phyloP scores from a whole-genome alignment of 2,113 vertebrate genomes.

The Sphaerodactylus townsendi region DNA sequence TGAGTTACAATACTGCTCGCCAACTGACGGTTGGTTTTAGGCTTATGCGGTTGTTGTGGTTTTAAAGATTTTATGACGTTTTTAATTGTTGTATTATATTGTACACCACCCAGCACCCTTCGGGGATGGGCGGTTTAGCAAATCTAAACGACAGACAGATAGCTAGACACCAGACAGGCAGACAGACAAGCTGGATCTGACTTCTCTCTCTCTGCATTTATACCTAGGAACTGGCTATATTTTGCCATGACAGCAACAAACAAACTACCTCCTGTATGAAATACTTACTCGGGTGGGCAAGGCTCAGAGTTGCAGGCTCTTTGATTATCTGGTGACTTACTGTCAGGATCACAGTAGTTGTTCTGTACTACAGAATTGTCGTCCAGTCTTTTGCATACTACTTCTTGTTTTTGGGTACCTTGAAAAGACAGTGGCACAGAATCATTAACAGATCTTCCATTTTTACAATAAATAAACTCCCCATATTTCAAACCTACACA shows the following conservation, averaged over 20 bases:
- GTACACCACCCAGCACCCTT: too few relatives aligned
- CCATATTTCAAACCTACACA: not conserved
- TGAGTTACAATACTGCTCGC: too few relatives aligned
- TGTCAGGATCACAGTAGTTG: constrained; percentile 94
- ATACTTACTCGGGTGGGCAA: constrained; percentile 97
- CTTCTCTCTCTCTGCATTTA: not conserved
- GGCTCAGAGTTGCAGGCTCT: constrained; percentile 93
- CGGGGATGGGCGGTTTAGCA: too few relatives aligned
- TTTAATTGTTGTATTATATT: too few relatives aligned
- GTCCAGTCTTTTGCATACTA: constrained; percentile 93
- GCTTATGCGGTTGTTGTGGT: too few relatives aligned
- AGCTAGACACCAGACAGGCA: too few relatives aligned
- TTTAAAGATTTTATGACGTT: too few relatives aligned
- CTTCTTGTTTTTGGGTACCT: constrained; percentile 95
- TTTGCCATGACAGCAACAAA: not conserved
- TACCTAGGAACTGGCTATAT: not conserved
- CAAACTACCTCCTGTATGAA: not conserved
- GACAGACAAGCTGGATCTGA: too few relatives aligned
- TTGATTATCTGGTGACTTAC: constrained; percentile 94
- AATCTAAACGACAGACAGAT: too few relatives aligned
- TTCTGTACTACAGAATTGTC: constrained; percentile 95
- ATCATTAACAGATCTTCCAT: constrained; percentile 40
- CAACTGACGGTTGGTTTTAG: too few relatives aligned
- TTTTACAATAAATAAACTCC: constrained; percentile 9
- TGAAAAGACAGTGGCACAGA: constrained; percentile 49